Percentiles rank a stretch among this genome's conserved stretches.
Conservation (phyloP, 2,888 invertebrate species). For the Camptogramma bilineatum region DNA sequence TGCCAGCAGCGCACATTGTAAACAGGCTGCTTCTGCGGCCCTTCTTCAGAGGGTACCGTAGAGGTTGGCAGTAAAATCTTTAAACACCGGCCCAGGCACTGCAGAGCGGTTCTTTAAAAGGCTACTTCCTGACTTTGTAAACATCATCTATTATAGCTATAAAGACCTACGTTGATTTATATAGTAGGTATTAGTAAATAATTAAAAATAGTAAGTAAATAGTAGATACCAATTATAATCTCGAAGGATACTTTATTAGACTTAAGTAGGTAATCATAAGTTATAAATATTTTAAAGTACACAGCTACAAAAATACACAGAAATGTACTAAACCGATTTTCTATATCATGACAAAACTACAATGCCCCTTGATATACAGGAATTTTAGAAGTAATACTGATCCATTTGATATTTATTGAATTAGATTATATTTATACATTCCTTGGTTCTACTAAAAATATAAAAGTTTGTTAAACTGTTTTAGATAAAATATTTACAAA, state of each 20-base stretch:
- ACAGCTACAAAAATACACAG: not conserved
- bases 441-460: not conserved
- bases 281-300: conserved; percentile 10
- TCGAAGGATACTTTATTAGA: conserved; percentile 23
- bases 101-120: not conserved
- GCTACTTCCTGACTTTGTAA: not conserved
- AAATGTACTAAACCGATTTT: conserved; percentile 4
- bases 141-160: too few relatives aligned
- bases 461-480: too few relatives aligned
- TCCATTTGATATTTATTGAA: conserved; percentile 3
- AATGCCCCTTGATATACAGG: conserved; percentile 39
- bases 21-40: too few relatives aligned
- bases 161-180: not conserved
- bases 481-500: too few relatives aligned
- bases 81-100: too few relatives aligned
- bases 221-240: conserved; percentile 27
- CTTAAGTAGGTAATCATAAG: not conserved
- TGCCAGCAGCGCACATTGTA: too few relatives aligned
- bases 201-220: conserved; percentile 13
- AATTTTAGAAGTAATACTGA: conserved; percentile 20
- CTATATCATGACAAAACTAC: conserved; percentile 13
- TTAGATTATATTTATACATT: not conserved
- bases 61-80: too few relatives aligned
- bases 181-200: not conserved
- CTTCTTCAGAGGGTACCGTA: too few relatives aligned